Evolutionary conservation across 2,888 invertebrate species (phyloP).

Genomic region (Chymomyza procnemis): DNA sequence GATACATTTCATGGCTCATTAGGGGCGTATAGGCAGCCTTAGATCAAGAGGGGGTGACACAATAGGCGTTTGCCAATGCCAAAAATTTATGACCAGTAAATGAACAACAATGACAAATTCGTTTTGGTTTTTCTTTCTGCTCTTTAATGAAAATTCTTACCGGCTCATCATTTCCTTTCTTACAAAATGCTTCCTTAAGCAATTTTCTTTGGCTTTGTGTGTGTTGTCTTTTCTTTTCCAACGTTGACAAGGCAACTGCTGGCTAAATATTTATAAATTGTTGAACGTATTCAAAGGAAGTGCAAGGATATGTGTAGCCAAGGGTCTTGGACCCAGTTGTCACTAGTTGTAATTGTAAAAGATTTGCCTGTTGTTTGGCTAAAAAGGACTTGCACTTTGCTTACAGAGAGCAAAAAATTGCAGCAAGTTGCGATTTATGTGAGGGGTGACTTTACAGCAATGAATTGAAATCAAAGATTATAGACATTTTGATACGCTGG

Average conservation of each 20-base stretch:
- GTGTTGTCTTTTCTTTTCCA: too few species aligned
- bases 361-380: constrained; percentile 44
- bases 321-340: not conserved
- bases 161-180: constrained; percentile 46
- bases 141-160: constrained; percentile 26
- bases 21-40: constrained; percentile 13
- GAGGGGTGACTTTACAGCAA: too few species aligned
- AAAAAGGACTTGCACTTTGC: not conserved
- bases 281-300: constrained; percentile 52
- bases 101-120: constrained; percentile 67
- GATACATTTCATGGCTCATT: constrained; percentile 67
- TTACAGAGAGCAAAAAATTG: not conserved
- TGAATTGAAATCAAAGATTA: too few species aligned
- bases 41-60: not conserved
- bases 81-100: constrained; percentile 49
- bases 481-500: too few species aligned
- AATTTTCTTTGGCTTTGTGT: not conserved
- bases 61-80: constrained; percentile 44
- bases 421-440: not conserved
- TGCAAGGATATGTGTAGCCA: not conserved
- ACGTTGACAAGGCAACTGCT: constrained; percentile 33
- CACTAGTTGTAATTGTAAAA: constrained; percentile 40
- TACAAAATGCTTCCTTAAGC: not conserved
- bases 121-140: constrained; percentile 62
- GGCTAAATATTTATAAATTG: constrained; percentile 76